phyloP scores from a whole-genome alignment of 2,888 invertebrate species.

The Lasioglossum morio region DNA sequence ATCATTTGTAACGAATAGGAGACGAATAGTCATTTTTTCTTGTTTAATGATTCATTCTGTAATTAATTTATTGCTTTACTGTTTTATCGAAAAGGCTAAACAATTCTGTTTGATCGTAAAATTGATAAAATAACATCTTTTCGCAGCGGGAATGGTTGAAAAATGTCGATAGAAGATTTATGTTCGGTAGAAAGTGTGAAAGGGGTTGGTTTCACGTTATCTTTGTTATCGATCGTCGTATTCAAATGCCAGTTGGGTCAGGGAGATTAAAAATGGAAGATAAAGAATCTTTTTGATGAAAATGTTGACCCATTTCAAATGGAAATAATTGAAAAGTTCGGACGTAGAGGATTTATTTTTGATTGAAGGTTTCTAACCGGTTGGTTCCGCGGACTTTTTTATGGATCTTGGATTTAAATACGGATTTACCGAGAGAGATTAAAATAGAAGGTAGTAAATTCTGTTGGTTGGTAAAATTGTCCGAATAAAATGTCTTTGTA shows the following conservation, averaged over 20 bases:
- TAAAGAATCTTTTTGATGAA: neutral
- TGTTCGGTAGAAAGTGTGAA: neutral
- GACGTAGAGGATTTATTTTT: neutral
- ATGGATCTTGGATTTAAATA: neutral
- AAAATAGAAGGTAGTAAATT: neutral
- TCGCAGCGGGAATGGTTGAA: neutral
- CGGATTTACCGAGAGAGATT: neutral
- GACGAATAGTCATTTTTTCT: too few relatives aligned
- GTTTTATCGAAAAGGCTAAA: neutral
- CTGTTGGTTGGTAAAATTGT: too few relatives aligned
- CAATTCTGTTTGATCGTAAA: neutral
- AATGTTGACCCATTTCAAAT: neutral
- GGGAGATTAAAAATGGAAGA: neutral
- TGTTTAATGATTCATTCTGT: too few relatives aligned
- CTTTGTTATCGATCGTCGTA: neutral
- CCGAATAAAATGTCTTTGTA: too few relatives aligned
- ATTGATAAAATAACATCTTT: neutral
- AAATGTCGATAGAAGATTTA: neutral
- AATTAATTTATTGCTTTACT: too few relatives aligned
- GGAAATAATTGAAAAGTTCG: neutral
- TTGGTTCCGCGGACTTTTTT: neutral
- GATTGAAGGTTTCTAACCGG: too few relatives aligned
- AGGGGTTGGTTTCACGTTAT: neutral
- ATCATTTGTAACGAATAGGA: too few relatives aligned
- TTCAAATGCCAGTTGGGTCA: too few relatives aligned